Base-by-base conservation (phyloP, 2,888 invertebrate genomes). In the Ormyrus pomaceus region DNA sequence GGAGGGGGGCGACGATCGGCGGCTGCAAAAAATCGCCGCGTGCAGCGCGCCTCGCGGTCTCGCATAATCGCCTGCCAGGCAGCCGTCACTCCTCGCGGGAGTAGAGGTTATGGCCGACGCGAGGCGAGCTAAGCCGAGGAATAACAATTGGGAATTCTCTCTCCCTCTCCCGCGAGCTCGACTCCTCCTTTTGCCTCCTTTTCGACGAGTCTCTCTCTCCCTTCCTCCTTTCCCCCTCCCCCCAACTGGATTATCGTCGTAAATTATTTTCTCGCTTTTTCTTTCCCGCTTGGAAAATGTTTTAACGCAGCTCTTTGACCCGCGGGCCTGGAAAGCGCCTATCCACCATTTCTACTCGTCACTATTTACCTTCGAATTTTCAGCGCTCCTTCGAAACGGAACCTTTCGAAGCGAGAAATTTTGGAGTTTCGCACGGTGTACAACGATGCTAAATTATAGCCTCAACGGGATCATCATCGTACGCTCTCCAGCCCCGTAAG, bases 1-100 rank as follows among this genome's bases (percentile, higher is more conserved):
- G 72, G 2, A 65, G 4, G 34, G 34, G 66, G 13, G 59, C 11
- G 66, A 69, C 69, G 55, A 55, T 70, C 77, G 61, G 62, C 53
- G 45, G 6, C 59, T 53, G 76, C 55, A 71, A 77, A 76, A 77
- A 77, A 77, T 77, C 58, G 58, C 66, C 75, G 66, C 50, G 66
- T 51, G 59, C 50, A 71, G 58, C 74, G 70, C 65, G 77, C 71
- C 77, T 77, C 70, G 77, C 77, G 77, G 77, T 77, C 71, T 77
- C 77, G 71, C 68, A 77, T 77, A 77, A 77, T 71, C 77, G 77
- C 56, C 69, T 73, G 56, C 64, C 58, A 62, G 34, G 4, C 34
- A 34, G 69, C 55, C 76, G 76, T 76, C 69, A 68, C 69, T 34
- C 34, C 34, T 69, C 48, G 62, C 34, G 55, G 48, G 64, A 55